phyloP scores from a whole-genome alignment of 2,113 vertebrate genomes.

The Ardeotis arabs region DNA sequence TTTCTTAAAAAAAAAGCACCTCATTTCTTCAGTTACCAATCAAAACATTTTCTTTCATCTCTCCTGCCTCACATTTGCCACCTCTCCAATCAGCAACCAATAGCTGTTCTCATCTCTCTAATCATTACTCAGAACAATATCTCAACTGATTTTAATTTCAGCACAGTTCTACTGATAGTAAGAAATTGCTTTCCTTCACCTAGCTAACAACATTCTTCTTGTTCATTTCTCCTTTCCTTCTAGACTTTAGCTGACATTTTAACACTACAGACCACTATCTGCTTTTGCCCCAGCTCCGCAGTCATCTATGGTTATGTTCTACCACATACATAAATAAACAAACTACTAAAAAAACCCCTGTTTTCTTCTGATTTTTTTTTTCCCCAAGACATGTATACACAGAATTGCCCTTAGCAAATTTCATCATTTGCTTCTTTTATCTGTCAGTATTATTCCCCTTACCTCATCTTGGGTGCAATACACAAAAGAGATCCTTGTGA shows the following conservation, averaged over 20 bases:
- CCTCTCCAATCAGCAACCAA: neutral
- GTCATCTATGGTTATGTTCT: neutral
- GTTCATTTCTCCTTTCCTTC: neutral
- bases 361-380: neutral
- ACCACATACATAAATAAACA: neutral
- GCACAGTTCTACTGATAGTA: neutral
- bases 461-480: neutral
- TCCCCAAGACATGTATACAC: neutral
- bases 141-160: constrained; percentile 22
- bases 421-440: neutral
- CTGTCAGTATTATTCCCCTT: neutral
- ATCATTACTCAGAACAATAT: neutral
- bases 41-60: neutral
- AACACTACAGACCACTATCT: neutral
- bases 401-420: neutral
- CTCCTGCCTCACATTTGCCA: neutral
- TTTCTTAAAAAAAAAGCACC: too few species aligned
- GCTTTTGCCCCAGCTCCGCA: neutral
- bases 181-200: neutral
- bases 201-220: neutral
- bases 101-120: neutral
- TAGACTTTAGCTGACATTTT: neutral
- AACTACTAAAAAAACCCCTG: fast-evolving
- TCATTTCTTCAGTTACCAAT: neutral
- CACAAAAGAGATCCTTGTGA: neutral